Conservation (phyloP, 1,140 invertebrate species). For the Papilio helenus region DNA sequence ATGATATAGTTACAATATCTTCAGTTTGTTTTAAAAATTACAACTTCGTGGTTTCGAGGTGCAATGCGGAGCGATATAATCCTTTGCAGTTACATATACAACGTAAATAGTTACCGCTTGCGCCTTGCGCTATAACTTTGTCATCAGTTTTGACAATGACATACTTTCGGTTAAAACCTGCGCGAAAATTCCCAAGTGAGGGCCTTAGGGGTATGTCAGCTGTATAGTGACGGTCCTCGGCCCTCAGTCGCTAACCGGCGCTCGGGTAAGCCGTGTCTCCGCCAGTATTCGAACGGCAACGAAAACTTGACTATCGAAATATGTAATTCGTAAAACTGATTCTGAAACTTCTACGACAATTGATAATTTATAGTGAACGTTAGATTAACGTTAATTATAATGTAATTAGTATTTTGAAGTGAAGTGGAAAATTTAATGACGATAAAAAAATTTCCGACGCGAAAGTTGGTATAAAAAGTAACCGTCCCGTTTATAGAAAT, state of each 20-base stretch:
- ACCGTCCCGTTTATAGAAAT: neutral
- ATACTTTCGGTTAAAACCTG: slow-evolving; percentile 45
- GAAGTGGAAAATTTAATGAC: neutral
- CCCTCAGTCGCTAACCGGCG: slow-evolving; percentile 56
- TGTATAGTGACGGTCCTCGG: slow-evolving; percentile 46
- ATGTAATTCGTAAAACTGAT: neutral
- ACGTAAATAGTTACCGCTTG: neutral
- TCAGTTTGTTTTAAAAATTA: neutral
- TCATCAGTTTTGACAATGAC: slow-evolving; percentile 49
- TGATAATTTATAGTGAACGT: neutral
- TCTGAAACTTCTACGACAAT: neutral
- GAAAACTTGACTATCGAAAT: neutral
- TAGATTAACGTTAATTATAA: neutral
- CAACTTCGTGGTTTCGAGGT: neutral
- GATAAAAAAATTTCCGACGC: neutral
- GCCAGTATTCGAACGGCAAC: neutral
- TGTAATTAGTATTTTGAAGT: neutral
- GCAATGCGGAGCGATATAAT: neutral
- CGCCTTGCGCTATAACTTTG: neutral
- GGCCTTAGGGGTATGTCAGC: slow-evolving; percentile 50
- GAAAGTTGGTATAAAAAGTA: neutral
- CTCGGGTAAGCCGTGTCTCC: slow-evolving; percentile 51
- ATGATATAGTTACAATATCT: no score
- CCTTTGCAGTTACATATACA: slow-evolving; percentile 8
- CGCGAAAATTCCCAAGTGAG: slow-evolving; percentile 49